These are phyloP conservation scores for Spermophilus dauricus DNA, from an alignment of 2,113 vertebrate species.

Conservation along the genomic window DNA sequence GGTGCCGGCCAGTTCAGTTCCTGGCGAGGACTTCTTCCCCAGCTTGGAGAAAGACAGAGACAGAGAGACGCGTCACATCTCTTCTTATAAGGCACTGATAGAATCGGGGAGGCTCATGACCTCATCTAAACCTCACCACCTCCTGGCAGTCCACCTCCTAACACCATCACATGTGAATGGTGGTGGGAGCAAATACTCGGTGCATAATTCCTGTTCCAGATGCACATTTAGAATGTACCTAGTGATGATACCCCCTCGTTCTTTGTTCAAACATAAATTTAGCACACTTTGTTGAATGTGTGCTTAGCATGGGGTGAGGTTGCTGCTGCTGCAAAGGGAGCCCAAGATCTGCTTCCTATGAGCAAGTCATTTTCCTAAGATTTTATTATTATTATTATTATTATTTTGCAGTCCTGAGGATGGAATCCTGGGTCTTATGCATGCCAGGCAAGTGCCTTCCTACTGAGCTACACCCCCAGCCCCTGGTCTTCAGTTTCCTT, in stretches of 20 bases:
- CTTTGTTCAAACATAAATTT: not conserved
- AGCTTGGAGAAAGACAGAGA: not conserved
- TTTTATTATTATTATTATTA: not conserved
- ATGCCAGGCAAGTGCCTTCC: not conserved
- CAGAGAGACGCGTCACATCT: too few relatives aligned
- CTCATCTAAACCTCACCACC: not conserved
- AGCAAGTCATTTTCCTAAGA: not conserved
- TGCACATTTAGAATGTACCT: not conserved
- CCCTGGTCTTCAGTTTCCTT: not conserved
- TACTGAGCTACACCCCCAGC: not conserved
- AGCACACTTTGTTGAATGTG: not conserved
- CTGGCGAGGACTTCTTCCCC: not conserved
- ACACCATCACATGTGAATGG: not conserved
- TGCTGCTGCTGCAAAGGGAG: not conserved
- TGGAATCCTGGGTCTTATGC: not conserved
- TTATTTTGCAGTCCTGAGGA: too few relatives aligned
- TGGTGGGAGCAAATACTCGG: not conserved
- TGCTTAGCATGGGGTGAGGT: not conserved
- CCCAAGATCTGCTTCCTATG: not conserved
- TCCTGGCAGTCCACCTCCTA: not conserved
- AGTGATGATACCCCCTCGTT: not conserved
- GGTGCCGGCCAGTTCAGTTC: not conserved
- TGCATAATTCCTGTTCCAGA: not conserved
- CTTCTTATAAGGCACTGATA: not conserved
- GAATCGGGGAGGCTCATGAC: too few relatives aligned